Percentiles rank a stretch among this genome's conserved stretches.
Evolutionary conservation across 2,888 invertebrate species (phyloP).

Genomic region (Leptopilina syphax): DNA sequence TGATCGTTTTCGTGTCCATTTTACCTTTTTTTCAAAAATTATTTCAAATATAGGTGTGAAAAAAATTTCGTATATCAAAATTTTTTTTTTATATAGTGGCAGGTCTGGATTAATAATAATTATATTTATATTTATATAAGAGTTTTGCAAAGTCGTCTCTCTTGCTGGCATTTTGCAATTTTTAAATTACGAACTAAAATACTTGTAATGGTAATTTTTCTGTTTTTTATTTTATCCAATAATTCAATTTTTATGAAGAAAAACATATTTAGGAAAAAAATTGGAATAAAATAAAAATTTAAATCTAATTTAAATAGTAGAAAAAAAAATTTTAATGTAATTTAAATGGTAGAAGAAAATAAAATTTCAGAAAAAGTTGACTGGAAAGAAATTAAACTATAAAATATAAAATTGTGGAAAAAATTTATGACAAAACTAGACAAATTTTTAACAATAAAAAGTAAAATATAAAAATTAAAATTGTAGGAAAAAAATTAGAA

Average conservation of each 20-base stretch:
- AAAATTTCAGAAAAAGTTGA: no score
- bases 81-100: constrained; percentile 44
- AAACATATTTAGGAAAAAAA: constrained; percentile 25
- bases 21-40: constrained; percentile 52
- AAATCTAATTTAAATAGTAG: no score
- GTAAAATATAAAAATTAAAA: no score
- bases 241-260: no score
- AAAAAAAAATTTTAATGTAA: no score
- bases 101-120: constrained; percentile 52
- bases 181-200: neutral
- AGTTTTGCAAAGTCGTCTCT: constrained; percentile 26
- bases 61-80: constrained; percentile 47
- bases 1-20: constrained; percentile 67
- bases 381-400: no score
- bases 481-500: no score
- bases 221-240: neutral
- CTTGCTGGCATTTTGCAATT: neutral
- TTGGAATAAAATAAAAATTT: no score
- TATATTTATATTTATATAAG: constrained; percentile 41
- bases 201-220: neutral
- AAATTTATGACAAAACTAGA: no score
- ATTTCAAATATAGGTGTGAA: constrained; percentile 53
- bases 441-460: no score
- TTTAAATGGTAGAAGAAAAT: no score
- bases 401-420: no score